Evolutionary conservation across 2,113 vertebrate genomes (phyloP).

Genomic region (Rhabdomys dilectus): DNA sequence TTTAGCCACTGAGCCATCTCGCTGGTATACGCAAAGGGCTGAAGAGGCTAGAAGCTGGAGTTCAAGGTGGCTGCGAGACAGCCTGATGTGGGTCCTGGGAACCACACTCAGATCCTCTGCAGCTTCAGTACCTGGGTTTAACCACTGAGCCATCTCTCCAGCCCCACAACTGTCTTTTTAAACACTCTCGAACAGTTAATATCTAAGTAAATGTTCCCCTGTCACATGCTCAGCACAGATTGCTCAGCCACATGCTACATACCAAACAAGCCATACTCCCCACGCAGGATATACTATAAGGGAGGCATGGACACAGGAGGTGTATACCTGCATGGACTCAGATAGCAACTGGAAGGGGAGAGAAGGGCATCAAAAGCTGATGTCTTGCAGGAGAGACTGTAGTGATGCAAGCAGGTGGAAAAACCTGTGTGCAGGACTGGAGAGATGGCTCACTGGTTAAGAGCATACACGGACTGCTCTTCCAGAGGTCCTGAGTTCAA

Average conservation of each 20-base stretch:
- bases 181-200: neutral
- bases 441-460: too few relatives aligned
- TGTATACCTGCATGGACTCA: neutral
- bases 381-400: too few relatives aligned
- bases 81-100: neutral
- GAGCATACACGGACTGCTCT: too few relatives aligned
- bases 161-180: neutral
- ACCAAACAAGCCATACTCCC: neutral
- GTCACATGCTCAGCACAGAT: neutral
- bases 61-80: neutral
- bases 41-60: neutral
- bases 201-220: neutral
- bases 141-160: neutral
- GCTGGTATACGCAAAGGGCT: too few relatives aligned
- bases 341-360: neutral
- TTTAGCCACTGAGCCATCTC: too few relatives aligned
- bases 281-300: too few relatives aligned
- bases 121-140: neutral
- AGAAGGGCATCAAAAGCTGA: neutral
- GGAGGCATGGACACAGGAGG: neutral
- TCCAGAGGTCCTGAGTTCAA: too few relatives aligned
- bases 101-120: neutral
- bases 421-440: neutral
- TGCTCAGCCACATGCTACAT: neutral
- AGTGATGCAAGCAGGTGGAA: rapidly evolving